Evolutionary conservation across 37 sponge, comb jelly and placozoan species (phyloP).

Genomic region (Crambe crambe): DNA sequence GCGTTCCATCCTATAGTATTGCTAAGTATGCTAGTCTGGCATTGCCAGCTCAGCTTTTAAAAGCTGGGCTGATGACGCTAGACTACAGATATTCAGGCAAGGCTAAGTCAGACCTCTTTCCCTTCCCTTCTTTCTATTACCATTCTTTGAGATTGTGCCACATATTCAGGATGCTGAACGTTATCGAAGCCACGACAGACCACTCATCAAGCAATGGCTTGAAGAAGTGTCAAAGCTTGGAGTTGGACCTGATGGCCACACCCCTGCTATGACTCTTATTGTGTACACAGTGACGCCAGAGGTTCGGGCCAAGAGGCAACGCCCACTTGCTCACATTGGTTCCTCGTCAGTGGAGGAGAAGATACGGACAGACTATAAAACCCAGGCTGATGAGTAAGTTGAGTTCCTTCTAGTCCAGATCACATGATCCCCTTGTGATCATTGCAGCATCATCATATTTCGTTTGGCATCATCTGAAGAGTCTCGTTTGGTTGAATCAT

Average conservation of each 20-base stretch:
- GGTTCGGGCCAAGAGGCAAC: constrained; percentile 42
- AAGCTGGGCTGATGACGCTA: too few species aligned
- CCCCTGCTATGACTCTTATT: constrained; percentile 25
- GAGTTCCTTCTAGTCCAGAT: not conserved
- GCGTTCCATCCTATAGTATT: constrained; percentile 2
- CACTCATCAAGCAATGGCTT: constrained; percentile 39
- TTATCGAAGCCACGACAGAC: not conserved
- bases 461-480: constrained; percentile 52
- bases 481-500: constrained; percentile 39
- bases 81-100: too few species aligned
- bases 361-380: constrained; percentile 51
- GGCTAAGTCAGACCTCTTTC: too few species aligned
- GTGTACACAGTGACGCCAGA: constrained; percentile 63
- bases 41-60: too few species aligned
- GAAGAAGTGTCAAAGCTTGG: constrained; percentile 9
- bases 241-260: constrained; percentile 15
- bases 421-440: not conserved
- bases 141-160: too few species aligned
- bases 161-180: constrained; percentile 1
- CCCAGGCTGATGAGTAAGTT: constrained; percentile 39
- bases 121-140: too few species aligned
- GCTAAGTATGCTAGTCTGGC: too few species aligned
- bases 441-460: constrained; percentile 36
- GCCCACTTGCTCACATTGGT: not conserved
- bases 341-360: constrained; percentile 24